These are phyloP conservation scores for Paraescarpia echinospica DNA, from an alignment of 1,140 invertebrate species.

Conservation along the genomic window DNA sequence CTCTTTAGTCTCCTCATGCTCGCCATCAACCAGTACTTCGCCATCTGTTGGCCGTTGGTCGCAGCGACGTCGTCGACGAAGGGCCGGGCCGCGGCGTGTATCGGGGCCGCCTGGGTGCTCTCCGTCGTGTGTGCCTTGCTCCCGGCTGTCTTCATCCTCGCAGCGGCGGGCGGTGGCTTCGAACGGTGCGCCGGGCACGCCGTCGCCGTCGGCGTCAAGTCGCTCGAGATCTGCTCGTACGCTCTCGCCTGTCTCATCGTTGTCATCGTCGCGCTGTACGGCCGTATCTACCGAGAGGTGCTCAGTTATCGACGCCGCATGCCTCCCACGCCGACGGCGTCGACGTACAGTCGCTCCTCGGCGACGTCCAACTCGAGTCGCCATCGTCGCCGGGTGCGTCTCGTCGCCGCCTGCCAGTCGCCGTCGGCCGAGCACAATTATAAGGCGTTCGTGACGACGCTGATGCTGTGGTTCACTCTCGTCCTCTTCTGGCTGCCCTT, in stretches of 20 bases:
- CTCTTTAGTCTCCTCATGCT: conserved; percentile 25
- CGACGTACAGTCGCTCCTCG: neutral
- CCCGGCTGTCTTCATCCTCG: conserved; percentile 12
- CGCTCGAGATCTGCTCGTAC: conserved; percentile 29
- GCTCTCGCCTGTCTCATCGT: conserved; percentile 26
- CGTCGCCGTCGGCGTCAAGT: conserved; percentile 1
- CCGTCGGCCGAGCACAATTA: conserved; percentile 11
- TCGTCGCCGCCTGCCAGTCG: neutral
- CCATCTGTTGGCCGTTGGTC: conserved; percentile 29
- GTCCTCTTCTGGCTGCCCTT: conserved; percentile 30
- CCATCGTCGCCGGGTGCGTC: neutral
- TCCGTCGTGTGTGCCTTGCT: conserved; percentile 16
- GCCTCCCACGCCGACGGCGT: neutral
- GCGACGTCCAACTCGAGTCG: neutral
- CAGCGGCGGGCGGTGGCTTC: neutral
- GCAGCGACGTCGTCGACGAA: conserved; percentile 18
- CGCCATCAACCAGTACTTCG: conserved; percentile 31
- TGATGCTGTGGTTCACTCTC: conserved; percentile 26
- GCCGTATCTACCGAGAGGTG: conserved; percentile 28
- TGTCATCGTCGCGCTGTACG: conserved; percentile 28
- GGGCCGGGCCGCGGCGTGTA: neutral
- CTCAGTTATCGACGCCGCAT: conserved; percentile 13
- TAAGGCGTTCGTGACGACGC: conserved; percentile 31
- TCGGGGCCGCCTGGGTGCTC: conserved; percentile 22
- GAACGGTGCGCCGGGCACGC: conserved; percentile 13